Conservation (phyloP, 1,140 invertebrate genomes). For the Listronotus oregonensis region DNA sequence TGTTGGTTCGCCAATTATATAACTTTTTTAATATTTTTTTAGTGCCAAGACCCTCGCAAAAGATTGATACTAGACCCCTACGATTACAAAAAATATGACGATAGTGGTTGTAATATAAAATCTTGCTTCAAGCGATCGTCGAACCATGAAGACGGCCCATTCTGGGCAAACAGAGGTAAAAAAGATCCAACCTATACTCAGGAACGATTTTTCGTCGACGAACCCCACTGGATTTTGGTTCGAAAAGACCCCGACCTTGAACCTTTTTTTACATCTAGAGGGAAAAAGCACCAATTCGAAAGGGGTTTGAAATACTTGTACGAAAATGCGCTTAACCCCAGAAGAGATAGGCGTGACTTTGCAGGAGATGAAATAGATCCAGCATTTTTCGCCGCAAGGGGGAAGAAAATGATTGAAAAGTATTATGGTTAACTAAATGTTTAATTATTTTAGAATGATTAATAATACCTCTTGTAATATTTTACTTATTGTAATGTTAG, state of each 20-base stretch:
- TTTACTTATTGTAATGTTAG: too few species aligned
- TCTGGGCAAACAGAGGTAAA: constrained; percentile 54
- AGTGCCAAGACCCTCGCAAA: constrained; percentile 45
- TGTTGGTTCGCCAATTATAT: too few species aligned
- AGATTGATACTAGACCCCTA: constrained; percentile 7
- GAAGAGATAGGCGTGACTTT: constrained; percentile 30
- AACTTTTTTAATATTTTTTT: neutral
- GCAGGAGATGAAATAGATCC: constrained; percentile 26
- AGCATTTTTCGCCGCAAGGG: constrained; percentile 42
- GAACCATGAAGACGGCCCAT: constrained; percentile 47
- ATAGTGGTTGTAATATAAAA: constrained; percentile 27
- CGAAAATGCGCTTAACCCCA: neutral
- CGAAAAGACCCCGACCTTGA: constrained; percentile 33
- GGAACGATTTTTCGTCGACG: constrained; percentile 43
- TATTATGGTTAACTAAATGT: neutral
- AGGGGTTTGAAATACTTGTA: constrained; percentile 4
- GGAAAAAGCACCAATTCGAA: constrained; percentile 38
- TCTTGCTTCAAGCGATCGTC: constrained; percentile 39
- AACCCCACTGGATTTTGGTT: constrained; percentile 47
- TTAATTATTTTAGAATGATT: too few species aligned
- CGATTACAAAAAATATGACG: constrained; percentile 27
- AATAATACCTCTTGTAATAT: too few species aligned
- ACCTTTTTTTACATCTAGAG: constrained; percentile 45
- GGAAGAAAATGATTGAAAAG: constrained; percentile 35
- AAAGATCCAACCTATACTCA: constrained; percentile 41